phyloP scores from a whole-genome alignment of 2,113 vertebrate species.

The Alouatta palliata region DNA sequence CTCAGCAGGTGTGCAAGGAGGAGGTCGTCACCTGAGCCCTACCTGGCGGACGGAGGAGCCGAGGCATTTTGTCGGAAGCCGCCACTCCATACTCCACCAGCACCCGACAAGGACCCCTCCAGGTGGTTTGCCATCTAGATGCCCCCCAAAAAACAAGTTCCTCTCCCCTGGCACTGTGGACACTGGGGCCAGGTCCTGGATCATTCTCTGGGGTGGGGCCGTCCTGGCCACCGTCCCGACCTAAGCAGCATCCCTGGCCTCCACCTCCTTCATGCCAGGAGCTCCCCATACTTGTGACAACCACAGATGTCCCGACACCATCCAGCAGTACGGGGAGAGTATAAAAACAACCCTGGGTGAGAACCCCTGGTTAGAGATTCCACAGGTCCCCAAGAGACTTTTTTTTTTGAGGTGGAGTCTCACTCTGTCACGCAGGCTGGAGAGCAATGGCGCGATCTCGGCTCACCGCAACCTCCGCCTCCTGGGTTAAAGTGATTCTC shows the following conservation, averaged over 20 bases:
- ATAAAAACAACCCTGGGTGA: no score
- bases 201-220: not conserved
- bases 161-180: not conserved
- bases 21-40: not conserved
- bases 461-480: no score
- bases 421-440: no score
- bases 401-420: no score
- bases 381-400: no score
- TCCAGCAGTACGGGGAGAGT: not conserved
- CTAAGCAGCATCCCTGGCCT: not conserved
- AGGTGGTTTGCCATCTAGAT: not conserved
- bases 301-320: not conserved
- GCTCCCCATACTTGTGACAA: not conserved
- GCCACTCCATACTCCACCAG: not conserved
- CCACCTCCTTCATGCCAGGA: not conserved
- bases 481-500: no score
- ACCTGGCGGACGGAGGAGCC: not conserved
- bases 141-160: not conserved
- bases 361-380: no score
- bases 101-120: not conserved
- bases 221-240: not conserved
- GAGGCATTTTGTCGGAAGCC: not conserved
- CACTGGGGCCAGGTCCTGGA: rapidly evolving
- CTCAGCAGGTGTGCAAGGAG: rapidly evolving
- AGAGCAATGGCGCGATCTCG: no score